Base-by-base conservation (phyloP, 2,797 vertebrate species). In the Rhinatrema bivittatum region DNA sequence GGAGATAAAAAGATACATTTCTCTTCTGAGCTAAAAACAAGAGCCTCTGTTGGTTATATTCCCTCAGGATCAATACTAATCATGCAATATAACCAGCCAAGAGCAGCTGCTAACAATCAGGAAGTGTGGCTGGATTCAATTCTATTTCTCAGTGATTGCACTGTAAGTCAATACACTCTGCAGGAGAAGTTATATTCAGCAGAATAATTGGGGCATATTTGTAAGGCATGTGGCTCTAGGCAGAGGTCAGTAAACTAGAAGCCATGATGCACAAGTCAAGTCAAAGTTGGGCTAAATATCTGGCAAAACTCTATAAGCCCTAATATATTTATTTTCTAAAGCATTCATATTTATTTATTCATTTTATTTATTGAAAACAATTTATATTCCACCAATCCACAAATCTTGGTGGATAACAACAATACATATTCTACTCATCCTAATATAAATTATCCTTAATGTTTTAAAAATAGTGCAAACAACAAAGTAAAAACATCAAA, bases 51-150 rank as follows among this genome's bases (percentile, higher is more conserved):
- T 69, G 47, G 46, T 60, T 69, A 72, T 63, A 65, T 59, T 62
- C 44, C 42, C 30, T 22, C n/a, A 41, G 25, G 45, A 72, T 76
- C 68, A 16, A 76, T 78, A 77, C 36, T 42, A 69, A 67, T 69
- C 56, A 69, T 42, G 25, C 48, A 24, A 29, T 51, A 46, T 41
- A 72, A 64, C 50, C 54, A 70, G 59, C 50, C 30, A 43, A 40
- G 36, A 67, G 33, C 14, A 62, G 39, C 32, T 56, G 39, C 58
- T 67, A 74, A 67, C 46, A 61, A 65, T 57, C 44, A 54, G 39
- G 32, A 65, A 30, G 49, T 23, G 39, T 37, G 50, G 30, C 22
- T 52, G 23, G 62, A 59, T 60, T 67, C 53, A 69, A 58, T 68
- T 62, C 43, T 32, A 44, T 47, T 68, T 66, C 33, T 37, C 53